Percentiles rank a stretch among this genome's conserved stretches.
These are phyloP conservation scores for Linhomoeus sp. DNA, from an alignment of 2,888 invertebrate genomes.

Conservation along the genomic window DNA sequence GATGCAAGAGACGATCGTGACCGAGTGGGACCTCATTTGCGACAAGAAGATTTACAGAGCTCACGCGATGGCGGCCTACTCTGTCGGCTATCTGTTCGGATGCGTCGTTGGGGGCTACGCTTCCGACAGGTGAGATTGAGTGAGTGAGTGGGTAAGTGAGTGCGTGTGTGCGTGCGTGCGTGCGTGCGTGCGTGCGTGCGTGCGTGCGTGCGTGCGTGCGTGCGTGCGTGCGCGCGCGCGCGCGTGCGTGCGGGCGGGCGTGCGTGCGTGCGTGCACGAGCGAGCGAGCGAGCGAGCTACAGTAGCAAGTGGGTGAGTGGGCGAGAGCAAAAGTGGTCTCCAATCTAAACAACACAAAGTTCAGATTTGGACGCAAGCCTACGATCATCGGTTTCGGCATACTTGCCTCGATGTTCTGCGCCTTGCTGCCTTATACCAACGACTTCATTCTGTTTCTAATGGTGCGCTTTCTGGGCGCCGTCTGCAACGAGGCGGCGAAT, in stretches of 20 bases:
- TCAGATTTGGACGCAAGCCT: conserved; percentile 25
- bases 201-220: no score
- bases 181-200: no score
- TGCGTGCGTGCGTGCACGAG: no score
- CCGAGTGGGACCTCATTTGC: conserved; percentile 26
- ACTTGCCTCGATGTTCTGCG: conserved; percentile 24
- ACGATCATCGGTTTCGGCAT: conserved; percentile 28
- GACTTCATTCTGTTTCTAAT: conserved; percentile 23
- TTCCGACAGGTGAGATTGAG: no score
- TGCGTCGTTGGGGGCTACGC: conserved; percentile 16
- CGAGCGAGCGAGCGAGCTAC: no score
- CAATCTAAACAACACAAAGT: no score
- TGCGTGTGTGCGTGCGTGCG: no score
- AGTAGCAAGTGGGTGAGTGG: no score
- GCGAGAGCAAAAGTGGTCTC: no score
- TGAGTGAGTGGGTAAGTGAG: no score
- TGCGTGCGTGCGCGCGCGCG: no score
- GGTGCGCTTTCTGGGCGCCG: conserved; percentile 21
- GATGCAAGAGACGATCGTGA: conserved; percentile 26
- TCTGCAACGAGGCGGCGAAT: conserved; percentile 26
- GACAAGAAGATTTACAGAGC: conserved; percentile 23
- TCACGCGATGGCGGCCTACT: conserved; percentile 27
- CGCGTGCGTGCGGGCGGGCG: no score
- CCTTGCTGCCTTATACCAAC: conserved; percentile 20
- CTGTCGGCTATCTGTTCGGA: conserved; percentile 24